phyloP scores from a whole-genome alignment of 2,888 invertebrate species.

The Dryomyza anilis region DNA sequence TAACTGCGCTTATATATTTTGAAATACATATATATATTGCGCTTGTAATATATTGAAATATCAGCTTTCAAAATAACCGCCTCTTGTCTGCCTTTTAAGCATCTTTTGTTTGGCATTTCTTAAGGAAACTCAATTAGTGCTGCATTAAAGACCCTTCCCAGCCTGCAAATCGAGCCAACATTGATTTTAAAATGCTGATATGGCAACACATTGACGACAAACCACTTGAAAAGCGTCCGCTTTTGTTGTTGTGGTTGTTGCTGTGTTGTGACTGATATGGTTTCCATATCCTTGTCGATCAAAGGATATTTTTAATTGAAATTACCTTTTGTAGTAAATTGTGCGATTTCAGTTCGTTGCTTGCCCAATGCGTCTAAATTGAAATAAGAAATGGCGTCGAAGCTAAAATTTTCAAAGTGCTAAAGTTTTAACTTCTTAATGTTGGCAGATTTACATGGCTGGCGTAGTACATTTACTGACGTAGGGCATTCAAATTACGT shows the following conservation, averaged over 20 bases:
- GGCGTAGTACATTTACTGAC: not conserved
- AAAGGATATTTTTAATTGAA: constrained; percentile 29
- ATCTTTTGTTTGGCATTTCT: not conserved
- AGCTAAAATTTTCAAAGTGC: not conserved
- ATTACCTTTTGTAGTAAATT: constrained; percentile 16
- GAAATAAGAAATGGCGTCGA: constrained; percentile 1
- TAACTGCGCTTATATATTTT: too few species aligned
- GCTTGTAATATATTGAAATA: not conserved
- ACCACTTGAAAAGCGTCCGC: not conserved
- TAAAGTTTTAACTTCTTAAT: not conserved
- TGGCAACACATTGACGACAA: constrained; percentile 2
- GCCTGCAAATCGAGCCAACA: not conserved
- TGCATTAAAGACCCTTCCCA: not conserved
- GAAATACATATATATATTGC: not conserved
- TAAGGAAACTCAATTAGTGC: constrained; percentile 20
- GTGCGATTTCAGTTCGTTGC: not conserved
- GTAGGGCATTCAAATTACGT: too few species aligned
- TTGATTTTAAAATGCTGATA: constrained; percentile 25
- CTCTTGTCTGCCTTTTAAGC: not conserved
- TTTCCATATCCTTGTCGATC: constrained; percentile 5
- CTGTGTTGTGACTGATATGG: not conserved
- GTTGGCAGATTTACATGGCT: not conserved
- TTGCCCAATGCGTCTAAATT: not conserved
- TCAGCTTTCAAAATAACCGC: constrained; percentile 1
- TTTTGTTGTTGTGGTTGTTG: not conserved